phyloP scores from a whole-genome alignment of 2,113 vertebrate species.

The Sylvietta virens region DNA sequence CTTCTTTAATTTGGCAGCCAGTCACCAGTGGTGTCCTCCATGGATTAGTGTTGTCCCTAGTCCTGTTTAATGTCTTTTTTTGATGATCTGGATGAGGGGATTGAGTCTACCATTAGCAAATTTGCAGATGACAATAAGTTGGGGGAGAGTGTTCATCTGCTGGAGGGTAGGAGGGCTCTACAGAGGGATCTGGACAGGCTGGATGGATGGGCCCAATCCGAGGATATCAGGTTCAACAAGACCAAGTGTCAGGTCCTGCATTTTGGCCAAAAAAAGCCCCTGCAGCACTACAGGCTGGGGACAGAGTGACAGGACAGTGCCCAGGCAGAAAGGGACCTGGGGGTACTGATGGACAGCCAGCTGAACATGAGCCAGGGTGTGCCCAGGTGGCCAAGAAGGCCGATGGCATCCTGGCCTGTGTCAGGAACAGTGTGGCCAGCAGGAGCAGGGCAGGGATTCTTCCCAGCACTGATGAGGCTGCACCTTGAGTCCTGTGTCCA shows the following conservation, averaged over 20 bases:
- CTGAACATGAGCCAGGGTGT: not conserved
- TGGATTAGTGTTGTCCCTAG: too few species aligned
- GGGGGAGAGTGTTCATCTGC: not conserved
- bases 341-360: not conserved
- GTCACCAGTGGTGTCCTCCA: not conserved
- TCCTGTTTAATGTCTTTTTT: not conserved
- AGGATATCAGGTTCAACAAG: not conserved
- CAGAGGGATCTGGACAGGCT: not conserved
- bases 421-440: not conserved
- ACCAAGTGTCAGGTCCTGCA: not conserved
- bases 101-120: not conserved
- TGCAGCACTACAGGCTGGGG: not conserved
- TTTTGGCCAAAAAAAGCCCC: not conserved
- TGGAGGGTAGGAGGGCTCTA: not conserved
- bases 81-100: not conserved
- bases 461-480: not conserved
- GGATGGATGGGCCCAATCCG: accelerated
- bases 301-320: not conserved
- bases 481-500: not conserved
- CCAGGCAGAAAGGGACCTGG: not conserved
- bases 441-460: not conserved
- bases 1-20: not conserved
- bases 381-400: not conserved
- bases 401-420: not conserved
- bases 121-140: not conserved